phyloP scores from a whole-genome alignment of 2,797 vertebrate species.

The Enteromius anoplus region DNA sequence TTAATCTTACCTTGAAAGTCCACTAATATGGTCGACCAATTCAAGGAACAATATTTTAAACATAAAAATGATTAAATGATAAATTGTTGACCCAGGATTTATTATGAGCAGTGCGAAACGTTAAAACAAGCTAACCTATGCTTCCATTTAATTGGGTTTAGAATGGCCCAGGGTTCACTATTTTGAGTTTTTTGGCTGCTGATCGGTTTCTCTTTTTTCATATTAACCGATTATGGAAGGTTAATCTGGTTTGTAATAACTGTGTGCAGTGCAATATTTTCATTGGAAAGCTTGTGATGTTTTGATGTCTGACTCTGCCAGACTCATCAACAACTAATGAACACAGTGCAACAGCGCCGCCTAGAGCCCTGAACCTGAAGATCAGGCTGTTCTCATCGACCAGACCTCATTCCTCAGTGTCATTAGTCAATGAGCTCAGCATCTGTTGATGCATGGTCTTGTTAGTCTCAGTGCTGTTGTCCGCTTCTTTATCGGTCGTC shows the following conservation, averaged over 20 bases:
- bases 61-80: background rate
- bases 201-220: background rate
- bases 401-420: background rate
- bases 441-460: background rate
- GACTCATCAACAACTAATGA: background rate
- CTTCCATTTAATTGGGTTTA: background rate
- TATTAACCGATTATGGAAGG: background rate
- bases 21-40: too few species aligned
- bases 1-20: background rate
- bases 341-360: slow-evolving; percentile 24
- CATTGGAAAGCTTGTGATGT: background rate
- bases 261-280: background rate
- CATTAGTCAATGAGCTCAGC: too few species aligned
- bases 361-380: slow-evolving; percentile 8
- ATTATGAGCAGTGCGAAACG: background rate
- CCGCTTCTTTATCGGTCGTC: too few species aligned
- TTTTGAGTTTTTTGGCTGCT: background rate
- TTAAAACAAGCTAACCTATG: background rate
- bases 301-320: background rate
- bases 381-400: background rate
- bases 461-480: too few species aligned
- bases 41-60: background rate
- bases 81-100: background rate
- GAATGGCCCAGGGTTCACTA: background rate
- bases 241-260: background rate